Evolutionary conservation across 2,888 invertebrate genomes (phyloP), one percentile per base, ranked within the genome.

Genomic region (Orthonychiurus folsomi): DNA sequence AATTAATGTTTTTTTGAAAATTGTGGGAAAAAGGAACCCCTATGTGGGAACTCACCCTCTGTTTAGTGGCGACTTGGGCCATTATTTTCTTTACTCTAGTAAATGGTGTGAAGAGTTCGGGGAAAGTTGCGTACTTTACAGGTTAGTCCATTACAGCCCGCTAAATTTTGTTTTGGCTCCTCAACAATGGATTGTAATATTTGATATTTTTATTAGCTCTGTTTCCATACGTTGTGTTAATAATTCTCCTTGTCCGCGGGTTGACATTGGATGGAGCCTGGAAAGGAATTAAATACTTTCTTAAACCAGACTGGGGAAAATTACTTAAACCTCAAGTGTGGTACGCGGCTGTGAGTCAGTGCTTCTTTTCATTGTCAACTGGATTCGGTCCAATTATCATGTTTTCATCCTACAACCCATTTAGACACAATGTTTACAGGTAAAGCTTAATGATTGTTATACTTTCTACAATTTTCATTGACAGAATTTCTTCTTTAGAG

Each of bases 101-200:
- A n/a, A n/a, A n/a, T n/a, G n/a, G n/a, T n/a, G n/a, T n/a, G n/a
- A n/a, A n/a, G n/a, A n/a, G n/a, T n/a, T 85, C 88, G 0, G 89
- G 89, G 54, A 89, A 88, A 77, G 87, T 85, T 0, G 85, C 92
- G 0, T 93, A n/a, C n/a, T 93, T 77, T 88, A 93, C 77, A 84
- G 92, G n/a, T n/a, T n/a, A n/a, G n/a, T n/a, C n/a, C n/a, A n/a
- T n/a, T n/a, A n/a, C n/a, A n/a, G n/a, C n/a, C n/a, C n/a, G n/a
- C n/a, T n/a, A n/a, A n/a, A n/a, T n/a, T n/a, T n/a, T n/a, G n/a
- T n/a, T n/a, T n/a, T n/a, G n/a, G n/a, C n/a, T n/a, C n/a, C n/a
- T 18, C n/a, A n/a, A n/a, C n/a, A n/a, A n/a, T n/a, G n/a, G n/a
- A n/a, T n/a, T n/a, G 87, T 85, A 0, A 85, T 92, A 0, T 93